phyloP scores from a whole-genome alignment of 1,140 invertebrate species.

The Bradysia coprophila region DNA sequence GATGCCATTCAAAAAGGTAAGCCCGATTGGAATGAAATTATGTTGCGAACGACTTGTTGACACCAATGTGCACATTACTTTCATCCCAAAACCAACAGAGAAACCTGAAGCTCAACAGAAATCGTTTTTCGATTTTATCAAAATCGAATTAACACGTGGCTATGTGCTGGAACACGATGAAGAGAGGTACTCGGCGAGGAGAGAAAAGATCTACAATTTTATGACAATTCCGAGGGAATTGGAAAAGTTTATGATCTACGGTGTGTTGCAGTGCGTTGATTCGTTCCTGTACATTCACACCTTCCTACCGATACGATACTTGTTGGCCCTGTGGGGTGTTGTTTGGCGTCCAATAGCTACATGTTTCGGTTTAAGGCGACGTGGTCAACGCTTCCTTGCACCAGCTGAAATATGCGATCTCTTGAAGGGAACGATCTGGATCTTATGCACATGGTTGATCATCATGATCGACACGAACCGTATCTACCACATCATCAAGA shows the following conservation, averaged over 20 bases:
- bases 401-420: conserved; percentile 94
- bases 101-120: not conserved
- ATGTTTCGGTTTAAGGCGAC: conserved; percentile 44
- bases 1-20: not conserved
- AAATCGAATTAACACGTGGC: conserved; percentile 73
- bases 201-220: conserved; percentile 94
- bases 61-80: no score
- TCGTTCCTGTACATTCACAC: conserved; percentile 96
- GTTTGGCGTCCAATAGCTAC: conserved; percentile 46
- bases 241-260: conserved; percentile 89
- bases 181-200: conserved; percentile 75
- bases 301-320: conserved; percentile 84
- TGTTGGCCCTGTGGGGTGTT: conserved; percentile 67
- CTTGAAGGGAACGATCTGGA: conserved; percentile 76
- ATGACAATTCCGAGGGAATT: conserved; percentile 88
- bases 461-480: conserved; percentile 92
- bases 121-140: conserved; percentile 44
- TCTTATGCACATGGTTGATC: conserved; percentile 68
- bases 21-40: no score
- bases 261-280: conserved; percentile 94
- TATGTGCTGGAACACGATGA: conserved; percentile 88
- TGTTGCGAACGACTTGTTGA: no score
- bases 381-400: conserved; percentile 37
- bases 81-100: not conserved
- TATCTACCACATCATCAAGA: conserved; percentile 97